A percentile compares a stretch with the other conserved stretches of the same genome.
phyloP scores from a whole-genome alignment of 2,113 vertebrate species.

The Cnemophilus loriae region DNA sequence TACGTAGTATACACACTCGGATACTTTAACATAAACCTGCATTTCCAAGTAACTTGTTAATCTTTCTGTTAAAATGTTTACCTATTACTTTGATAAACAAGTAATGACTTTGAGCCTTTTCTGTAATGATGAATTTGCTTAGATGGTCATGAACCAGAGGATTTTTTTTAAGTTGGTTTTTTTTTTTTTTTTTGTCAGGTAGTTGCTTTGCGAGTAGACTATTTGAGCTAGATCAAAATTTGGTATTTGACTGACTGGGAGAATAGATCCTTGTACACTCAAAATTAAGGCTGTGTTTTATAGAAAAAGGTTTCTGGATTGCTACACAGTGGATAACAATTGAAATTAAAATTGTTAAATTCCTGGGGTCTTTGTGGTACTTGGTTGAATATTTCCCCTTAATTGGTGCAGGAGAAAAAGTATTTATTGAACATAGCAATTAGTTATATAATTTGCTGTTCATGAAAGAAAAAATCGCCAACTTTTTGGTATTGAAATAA shows the following conservation, averaged over 20 bases:
- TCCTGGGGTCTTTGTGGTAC: not conserved
- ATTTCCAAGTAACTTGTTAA: slow-evolving; percentile 54
- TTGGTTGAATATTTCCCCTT: slow-evolving; percentile 40
- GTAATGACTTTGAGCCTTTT: slow-evolving; percentile 60
- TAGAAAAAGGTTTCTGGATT: slow-evolving; percentile 43
- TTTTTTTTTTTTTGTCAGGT: not conserved
- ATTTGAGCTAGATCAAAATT: slow-evolving; percentile 52
- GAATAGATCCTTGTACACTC: slow-evolving; percentile 36
- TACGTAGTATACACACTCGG: slow-evolving; percentile 50
- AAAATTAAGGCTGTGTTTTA: slow-evolving; percentile 41
- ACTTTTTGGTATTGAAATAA: slow-evolving; percentile 46
- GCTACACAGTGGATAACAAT: slow-evolving; percentile 45
- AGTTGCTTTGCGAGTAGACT: slow-evolving; percentile 57
- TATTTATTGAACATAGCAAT: slow-evolving; percentile 71
- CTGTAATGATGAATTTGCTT: slow-evolving; percentile 56
- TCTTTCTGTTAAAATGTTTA: slow-evolving; percentile 63
- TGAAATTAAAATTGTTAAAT: slow-evolving; percentile 57
- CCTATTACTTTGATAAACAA: slow-evolving; percentile 48
- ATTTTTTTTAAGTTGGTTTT: not conserved
- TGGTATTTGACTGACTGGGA: slow-evolving; percentile 39
- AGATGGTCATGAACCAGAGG: slow-evolving; percentile 26
- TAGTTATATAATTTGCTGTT: slow-evolving; percentile 73
- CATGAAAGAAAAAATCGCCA: not conserved
- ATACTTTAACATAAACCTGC: slow-evolving; percentile 62
- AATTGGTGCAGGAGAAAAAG: slow-evolving; percentile 54